Percentiles rank a stretch among this genome's conserved stretches.
These are phyloP conservation scores for Peromyscus maniculatus DNA, from an alignment of 2,113 vertebrate species.

Conservation along the genomic window DNA sequence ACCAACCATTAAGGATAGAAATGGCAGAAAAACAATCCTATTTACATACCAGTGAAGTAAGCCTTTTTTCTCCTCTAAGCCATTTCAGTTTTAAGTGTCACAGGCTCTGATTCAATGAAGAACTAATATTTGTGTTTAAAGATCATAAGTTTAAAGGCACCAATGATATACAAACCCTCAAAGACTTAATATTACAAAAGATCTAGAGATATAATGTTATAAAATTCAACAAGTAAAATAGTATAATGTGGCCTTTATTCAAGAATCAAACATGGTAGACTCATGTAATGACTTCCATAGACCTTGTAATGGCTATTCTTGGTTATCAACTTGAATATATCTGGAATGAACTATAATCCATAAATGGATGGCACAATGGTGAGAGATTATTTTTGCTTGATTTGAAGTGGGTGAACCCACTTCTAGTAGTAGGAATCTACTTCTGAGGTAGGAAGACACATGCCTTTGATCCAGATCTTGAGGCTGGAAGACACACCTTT, in stretches of 20 bases:
- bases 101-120: neutral
- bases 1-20: neutral
- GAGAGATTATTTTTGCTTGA: neutral
- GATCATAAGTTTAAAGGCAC: neutral
- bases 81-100: slow-evolving; percentile 44
- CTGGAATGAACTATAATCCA: neutral
- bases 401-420: neutral
- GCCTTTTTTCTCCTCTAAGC: neutral
- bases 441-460: neutral
- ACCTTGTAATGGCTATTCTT: neutral
- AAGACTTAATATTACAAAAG: neutral
- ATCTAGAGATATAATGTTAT: neutral
- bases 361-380: neutral
- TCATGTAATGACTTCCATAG: too few species aligned
- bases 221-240: slow-evolving; percentile 12
- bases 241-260: neutral
- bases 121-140: neutral
- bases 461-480: neutral
- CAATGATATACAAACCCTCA: neutral
- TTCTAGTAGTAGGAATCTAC: neutral
- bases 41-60: neutral
- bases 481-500: neutral
- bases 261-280: neutral
- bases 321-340: neutral
- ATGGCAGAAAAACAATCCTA: neutral